Evolutionary conservation across 2,888 invertebrate species (phyloP).

Genomic region (Leptopilina myrica): DNA sequence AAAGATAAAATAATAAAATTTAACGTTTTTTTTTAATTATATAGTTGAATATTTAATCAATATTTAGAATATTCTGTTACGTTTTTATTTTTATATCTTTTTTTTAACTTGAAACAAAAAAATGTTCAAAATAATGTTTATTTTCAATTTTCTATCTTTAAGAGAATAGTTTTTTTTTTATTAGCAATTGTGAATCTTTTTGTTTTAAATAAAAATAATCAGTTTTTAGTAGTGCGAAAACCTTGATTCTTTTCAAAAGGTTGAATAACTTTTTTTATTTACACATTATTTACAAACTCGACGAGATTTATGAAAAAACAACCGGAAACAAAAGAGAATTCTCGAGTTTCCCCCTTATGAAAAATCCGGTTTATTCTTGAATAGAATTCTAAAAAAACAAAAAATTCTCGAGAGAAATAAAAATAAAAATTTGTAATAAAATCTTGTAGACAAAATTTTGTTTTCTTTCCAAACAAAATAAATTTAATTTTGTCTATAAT

Average conservation of each 20-base stretch:
- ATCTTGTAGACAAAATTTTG: too few relatives aligned
- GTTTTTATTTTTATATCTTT: too few relatives aligned
- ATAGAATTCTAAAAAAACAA: slow-evolving; percentile 20
- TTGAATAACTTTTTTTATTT: slow-evolving; percentile 35
- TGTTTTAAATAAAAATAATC: slow-evolving; percentile 18
- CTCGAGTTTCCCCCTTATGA: slow-evolving; percentile 6
- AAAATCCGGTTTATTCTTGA: slow-evolving; percentile 33
- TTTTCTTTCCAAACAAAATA: too few relatives aligned
- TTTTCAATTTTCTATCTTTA: too few relatives aligned
- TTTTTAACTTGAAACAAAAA: too few relatives aligned
- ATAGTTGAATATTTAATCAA: too few relatives aligned
- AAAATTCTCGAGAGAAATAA: too few relatives aligned
- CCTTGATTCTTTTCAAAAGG: slow-evolving; percentile 3
- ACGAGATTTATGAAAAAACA: slow-evolving; percentile 9
- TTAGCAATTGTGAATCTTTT: neutral
- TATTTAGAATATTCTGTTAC: too few relatives aligned
- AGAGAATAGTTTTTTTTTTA: neutral
- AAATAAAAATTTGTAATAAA: too few relatives aligned
- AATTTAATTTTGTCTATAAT: neutral
- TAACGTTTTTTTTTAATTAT: too few relatives aligned
- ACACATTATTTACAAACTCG: slow-evolving; percentile 39
- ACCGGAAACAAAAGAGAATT: slow-evolving; percentile 28
- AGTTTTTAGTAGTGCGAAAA: neutral
- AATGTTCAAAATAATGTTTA: too few relatives aligned
- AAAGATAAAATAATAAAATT: too few relatives aligned